A percentile compares a stretch with the other conserved stretches of the same genome.
These are phyloP conservation scores for Erebia palarica DNA, from an alignment of 2,888 invertebrate genomes.

Conservation along the genomic window DNA sequence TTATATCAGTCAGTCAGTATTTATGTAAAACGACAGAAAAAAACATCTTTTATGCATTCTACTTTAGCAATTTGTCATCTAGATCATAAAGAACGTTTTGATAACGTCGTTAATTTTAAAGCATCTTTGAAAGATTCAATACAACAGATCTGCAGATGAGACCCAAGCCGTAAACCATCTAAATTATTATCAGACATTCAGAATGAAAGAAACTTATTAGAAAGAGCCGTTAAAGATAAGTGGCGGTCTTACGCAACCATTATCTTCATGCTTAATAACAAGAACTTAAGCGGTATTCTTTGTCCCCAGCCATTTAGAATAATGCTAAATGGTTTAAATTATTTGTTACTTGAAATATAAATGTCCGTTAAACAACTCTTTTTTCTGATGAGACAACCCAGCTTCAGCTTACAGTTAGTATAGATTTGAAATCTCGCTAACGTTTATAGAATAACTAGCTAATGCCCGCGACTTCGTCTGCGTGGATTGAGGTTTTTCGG, in stretches of 20 bases:
- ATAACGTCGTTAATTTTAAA: constrained; percentile 15
- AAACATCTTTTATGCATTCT: no score
- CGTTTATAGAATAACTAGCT: no score
- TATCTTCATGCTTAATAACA: neutral
- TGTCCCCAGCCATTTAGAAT: neutral
- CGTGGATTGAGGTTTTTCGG: no score
- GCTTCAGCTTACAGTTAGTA: no score
- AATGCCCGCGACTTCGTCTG: no score
- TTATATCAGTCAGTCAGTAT: no score
- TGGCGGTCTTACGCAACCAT: neutral
- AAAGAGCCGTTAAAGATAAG: constrained; percentile 12
- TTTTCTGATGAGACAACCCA: no score
- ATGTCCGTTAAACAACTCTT: no score
- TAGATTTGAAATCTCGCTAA: no score
- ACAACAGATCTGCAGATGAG: constrained; percentile 17
- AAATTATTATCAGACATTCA: constrained; percentile 21
- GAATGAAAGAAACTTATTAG: constrained; percentile 18
- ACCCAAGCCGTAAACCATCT: constrained; percentile 4
- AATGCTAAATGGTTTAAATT: neutral
- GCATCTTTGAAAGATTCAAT: constrained; percentile 14
- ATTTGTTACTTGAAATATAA: no score
- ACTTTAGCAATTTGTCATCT: neutral
- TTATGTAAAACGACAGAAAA: no score
- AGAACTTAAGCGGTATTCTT: constrained; percentile 1
- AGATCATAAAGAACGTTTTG: neutral